phyloP scores from a whole-genome alignment of 2,888 invertebrate genomes.

The Drosophila sordidula region DNA sequence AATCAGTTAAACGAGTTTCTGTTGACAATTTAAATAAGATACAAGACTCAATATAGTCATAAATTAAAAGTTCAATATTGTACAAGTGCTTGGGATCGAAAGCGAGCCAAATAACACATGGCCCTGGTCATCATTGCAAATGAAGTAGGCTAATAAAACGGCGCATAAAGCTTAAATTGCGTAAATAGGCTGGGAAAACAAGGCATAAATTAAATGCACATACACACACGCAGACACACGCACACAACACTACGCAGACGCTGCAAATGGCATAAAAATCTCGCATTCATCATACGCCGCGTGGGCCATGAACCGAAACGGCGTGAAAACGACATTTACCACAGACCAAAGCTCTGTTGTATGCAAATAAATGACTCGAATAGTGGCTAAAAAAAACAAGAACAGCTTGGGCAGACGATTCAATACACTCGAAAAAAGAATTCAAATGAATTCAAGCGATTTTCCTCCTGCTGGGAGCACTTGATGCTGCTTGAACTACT shows the following conservation, averaged over 20 bases:
- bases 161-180: slow-evolving; percentile 39
- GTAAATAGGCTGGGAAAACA: slow-evolving; percentile 55
- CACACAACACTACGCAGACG: background rate
- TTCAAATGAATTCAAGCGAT: too few species aligned
- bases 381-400: slow-evolving; percentile 1
- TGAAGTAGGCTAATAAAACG: slow-evolving; percentile 26
- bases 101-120: slow-evolving; percentile 6
- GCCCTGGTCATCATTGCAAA: slow-evolving; percentile 30
- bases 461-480: too few species aligned
- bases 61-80: slow-evolving; percentile 60
- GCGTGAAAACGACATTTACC: slow-evolving; percentile 36
- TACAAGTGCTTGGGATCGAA: slow-evolving; percentile 15
- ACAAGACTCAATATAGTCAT: slow-evolving; percentile 24
- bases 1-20: slow-evolving; percentile 20
- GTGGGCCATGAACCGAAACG: slow-evolving; percentile 49
- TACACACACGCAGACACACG: background rate
- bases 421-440: too few species aligned
- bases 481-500: slow-evolving; percentile 5
- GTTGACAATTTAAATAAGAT: slow-evolving; percentile 23
- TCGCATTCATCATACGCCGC: slow-evolving; percentile 70
- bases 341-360: slow-evolving; percentile 10
- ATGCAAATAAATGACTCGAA: slow-evolving; percentile 42
- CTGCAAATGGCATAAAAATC: slow-evolving; percentile 46
- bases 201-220: slow-evolving; percentile 41
- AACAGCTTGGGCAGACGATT: background rate